A percentile compares a stretch with the other conserved stretches of the same genome.
Evolutionary conservation across 2,797 vertebrate species (phyloP).

Genomic region (Hyperoplus lanceolatus): DNA sequence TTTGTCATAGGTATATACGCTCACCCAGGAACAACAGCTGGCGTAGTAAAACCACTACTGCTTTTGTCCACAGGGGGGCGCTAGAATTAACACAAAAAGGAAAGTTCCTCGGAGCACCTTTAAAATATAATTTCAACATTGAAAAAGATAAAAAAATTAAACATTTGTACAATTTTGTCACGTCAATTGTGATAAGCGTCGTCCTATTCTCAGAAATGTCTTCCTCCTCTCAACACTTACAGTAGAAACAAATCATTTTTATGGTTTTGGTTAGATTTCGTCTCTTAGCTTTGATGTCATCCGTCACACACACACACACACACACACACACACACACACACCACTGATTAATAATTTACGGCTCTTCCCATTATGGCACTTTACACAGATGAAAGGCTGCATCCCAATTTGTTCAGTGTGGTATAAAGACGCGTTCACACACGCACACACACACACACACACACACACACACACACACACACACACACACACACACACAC

Average conservation of each 20-base stretch:
- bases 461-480: no score
- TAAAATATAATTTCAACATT: background rate
- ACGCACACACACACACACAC: no score
- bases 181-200: background rate
- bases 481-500: no score
- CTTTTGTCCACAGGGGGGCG: no score
- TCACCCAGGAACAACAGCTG: no score
- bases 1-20: no score
- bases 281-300: constrained; percentile 54
- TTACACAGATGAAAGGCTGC: constrained; percentile 89
- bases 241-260: background rate
- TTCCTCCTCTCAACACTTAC: background rate
- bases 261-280: background rate
- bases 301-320: constrained; percentile 57
- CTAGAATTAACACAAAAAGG: no score
- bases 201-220: background rate
- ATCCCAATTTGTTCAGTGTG: constrained; percentile 79
- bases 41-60: no score
- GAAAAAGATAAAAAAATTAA: background rate
- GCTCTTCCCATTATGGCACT: constrained; percentile 82
- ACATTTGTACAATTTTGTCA: background rate
- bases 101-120: no score
- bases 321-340: constrained; percentile 28
- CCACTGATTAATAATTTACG: constrained; percentile 86
- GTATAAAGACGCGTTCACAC: constrained; percentile 79